Conservation (phyloP, 2,888 invertebrate species). For the Tinea pellionella region DNA sequence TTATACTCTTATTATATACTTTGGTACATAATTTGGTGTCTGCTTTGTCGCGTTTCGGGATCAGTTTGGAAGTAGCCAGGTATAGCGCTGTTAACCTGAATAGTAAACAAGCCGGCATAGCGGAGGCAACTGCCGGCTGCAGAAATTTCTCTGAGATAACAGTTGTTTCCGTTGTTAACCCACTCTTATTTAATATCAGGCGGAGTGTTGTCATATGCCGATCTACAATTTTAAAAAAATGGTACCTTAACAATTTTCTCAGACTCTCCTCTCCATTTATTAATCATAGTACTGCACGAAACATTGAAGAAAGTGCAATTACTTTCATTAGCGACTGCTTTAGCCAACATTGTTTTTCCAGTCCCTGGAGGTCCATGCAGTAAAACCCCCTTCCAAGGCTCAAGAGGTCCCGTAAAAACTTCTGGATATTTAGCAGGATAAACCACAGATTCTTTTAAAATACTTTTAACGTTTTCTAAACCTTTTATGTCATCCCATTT, state of each 20-base stretch:
- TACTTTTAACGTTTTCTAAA: slow-evolving; percentile 77
- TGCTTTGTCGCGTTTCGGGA: too few relatives aligned
- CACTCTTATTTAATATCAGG: too few relatives aligned
- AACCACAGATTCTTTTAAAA: slow-evolving; percentile 87
- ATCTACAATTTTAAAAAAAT: too few relatives aligned
- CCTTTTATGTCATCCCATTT: slow-evolving; percentile 83
- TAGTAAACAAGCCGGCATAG: too few relatives aligned
- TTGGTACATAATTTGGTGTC: too few relatives aligned
- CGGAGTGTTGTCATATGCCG: too few relatives aligned
- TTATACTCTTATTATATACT: too few relatives aligned
- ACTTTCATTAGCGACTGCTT: slow-evolving; percentile 87
- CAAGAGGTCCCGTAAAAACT: slow-evolving; percentile 74
- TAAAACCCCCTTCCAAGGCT: slow-evolving; percentile 87
- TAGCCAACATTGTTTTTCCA: slow-evolving; percentile 91
- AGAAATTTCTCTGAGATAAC: too few relatives aligned
- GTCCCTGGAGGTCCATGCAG: slow-evolving; percentile 77
- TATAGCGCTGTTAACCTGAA: too few relatives aligned
- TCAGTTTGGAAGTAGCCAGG: too few relatives aligned
- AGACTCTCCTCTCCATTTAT: slow-evolving; percentile 96
- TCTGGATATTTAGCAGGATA: slow-evolving; percentile 81
- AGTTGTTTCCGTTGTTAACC: too few relatives aligned
- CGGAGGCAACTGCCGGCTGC: too few relatives aligned
- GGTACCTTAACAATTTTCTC: slow-evolving; percentile 88
- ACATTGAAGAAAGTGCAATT: slow-evolving; percentile 90
- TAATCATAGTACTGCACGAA: slow-evolving; percentile 88